These are phyloP conservation scores for Daktulosphaira vitifoliae DNA, from an alignment of 1,140 invertebrate species.

Conservation along the genomic window DNA sequence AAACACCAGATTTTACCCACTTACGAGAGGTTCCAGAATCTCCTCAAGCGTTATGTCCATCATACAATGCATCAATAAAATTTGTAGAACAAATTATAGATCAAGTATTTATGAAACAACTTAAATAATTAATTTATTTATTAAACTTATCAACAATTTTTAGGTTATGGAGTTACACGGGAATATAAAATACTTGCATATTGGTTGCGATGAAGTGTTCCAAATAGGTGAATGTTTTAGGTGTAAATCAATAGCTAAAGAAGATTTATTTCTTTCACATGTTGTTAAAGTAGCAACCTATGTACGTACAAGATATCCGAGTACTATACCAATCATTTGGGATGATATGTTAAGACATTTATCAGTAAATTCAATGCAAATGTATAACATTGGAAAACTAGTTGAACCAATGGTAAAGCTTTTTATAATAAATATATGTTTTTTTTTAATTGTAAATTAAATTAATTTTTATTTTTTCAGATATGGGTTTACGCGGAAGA, in stretches of 20 bases:
- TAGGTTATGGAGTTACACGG: slow-evolving; percentile 54
- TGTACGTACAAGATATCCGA: slow-evolving; percentile 54
- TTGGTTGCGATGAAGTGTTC: slow-evolving; percentile 74
- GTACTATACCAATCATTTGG: slow-evolving; percentile 76
- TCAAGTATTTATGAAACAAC: slow-evolving; percentile 51
- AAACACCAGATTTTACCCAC: slow-evolving; percentile 48
- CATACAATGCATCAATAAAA: slow-evolving; percentile 56
- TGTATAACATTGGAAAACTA: slow-evolving; percentile 59
- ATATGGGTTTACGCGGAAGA: slow-evolving; percentile 53
- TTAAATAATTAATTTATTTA: too few species aligned
- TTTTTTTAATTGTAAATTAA: slow-evolving; percentile 44
- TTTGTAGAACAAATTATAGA: slow-evolving; percentile 71
- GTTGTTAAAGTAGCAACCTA: slow-evolving; percentile 55
- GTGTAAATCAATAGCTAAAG: slow-evolving; percentile 51
- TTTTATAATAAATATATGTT: slow-evolving; percentile 29
- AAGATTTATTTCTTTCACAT: slow-evolving; percentile 61
- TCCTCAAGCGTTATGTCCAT: slow-evolving; percentile 38
- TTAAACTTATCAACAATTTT: too few species aligned
- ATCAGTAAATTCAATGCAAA: slow-evolving; percentile 54
- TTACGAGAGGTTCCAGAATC: slow-evolving; percentile 46
- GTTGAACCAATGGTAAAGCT: slow-evolving; percentile 70
- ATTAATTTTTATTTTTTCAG: too few species aligned
- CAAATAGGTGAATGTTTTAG: slow-evolving; percentile 70
- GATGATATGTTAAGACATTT: slow-evolving; percentile 86
- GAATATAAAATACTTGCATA: slow-evolving; percentile 61